phyloP scores from a whole-genome alignment of 2,888 invertebrate species.

The Phrixothrix hirtus region DNA sequence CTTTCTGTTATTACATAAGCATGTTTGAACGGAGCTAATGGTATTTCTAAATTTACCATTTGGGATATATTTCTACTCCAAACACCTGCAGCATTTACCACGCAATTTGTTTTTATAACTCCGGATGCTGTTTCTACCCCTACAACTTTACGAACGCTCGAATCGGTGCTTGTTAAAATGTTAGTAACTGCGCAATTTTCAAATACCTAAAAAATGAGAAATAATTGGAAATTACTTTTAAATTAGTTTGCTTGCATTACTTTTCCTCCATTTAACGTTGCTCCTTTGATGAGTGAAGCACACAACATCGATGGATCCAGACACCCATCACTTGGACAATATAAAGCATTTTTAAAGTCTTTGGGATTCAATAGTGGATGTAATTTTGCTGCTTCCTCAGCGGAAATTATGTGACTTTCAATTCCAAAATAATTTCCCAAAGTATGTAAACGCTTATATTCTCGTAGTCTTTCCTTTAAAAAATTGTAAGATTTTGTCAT shows the following conservation, averaged over 20 bases:
- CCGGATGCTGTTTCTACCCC: conserved; percentile 79
- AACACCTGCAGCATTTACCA: conserved; percentile 81
- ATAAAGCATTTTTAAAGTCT: conserved; percentile 75
- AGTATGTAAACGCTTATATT: conserved; percentile 79
- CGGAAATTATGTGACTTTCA: conserved; percentile 72
- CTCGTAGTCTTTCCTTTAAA: conserved; percentile 74
- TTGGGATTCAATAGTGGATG: conserved; percentile 78
- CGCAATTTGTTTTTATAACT: conserved; percentile 72
- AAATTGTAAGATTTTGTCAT: conserved; percentile 8
- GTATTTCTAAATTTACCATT: conserved; percentile 71
- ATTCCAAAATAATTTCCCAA: conserved; percentile 79
- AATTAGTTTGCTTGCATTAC: conserved; percentile 52
- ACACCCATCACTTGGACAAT: conserved; percentile 79
- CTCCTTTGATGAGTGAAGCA: conserved; percentile 72
- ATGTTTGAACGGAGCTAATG: conserved; percentile 83
- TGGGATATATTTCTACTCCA: conserved; percentile 80
- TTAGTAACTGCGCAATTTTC: conserved; percentile 77
- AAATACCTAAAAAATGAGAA: conserved; percentile 60
- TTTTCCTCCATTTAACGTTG: conserved; percentile 71
- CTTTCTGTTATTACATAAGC: conserved; percentile 83
- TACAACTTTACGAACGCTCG: conserved; percentile 69
- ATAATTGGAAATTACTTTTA: background rate
- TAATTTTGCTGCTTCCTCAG: conserved; percentile 73
- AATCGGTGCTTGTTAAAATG: conserved; percentile 68
- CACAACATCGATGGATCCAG: conserved; percentile 85